phyloP scores from a whole-genome alignment of 1,140 invertebrate species.

The Pogonomyrmex californicus region DNA sequence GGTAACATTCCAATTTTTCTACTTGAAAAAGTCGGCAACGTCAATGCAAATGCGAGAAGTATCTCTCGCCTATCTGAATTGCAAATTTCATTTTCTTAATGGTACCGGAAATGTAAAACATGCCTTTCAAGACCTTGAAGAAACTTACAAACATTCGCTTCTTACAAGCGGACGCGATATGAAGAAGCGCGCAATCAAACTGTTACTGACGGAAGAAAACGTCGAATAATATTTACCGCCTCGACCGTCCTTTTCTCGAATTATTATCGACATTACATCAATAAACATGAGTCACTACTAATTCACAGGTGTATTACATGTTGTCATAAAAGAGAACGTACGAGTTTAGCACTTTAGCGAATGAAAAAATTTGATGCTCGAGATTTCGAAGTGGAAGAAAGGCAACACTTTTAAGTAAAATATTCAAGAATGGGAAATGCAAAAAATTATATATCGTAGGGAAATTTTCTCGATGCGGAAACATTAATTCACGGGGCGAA shows the following conservation, averaged over 20 bases:
- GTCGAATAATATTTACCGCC: not conserved
- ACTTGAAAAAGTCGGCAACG: conserved; percentile 68
- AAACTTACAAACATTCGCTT: conserved; percentile 36
- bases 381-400: not conserved
- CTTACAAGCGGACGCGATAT: conserved; percentile 29
- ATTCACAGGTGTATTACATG: not conserved
- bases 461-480: not conserved
- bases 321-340: not conserved
- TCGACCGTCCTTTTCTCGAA: not conserved
- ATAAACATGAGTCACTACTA: not conserved
- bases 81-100: conserved; percentile 76
- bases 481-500: not conserved
- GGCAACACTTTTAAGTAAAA: not conserved
- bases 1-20: conserved; percentile 28
- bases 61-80: conserved; percentile 67
- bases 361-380: not conserved
- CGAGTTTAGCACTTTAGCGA: not conserved
- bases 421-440: not conserved
- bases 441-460: not conserved
- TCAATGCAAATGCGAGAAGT: conserved; percentile 56
- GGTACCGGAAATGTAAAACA: conserved; percentile 46
- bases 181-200: conserved; percentile 10
- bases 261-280: not conserved
- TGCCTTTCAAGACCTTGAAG: conserved; percentile 57
- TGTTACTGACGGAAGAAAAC: not conserved